phyloP scores from a whole-genome alignment of 2,888 invertebrate genomes.

The Aquatica leii region DNA sequence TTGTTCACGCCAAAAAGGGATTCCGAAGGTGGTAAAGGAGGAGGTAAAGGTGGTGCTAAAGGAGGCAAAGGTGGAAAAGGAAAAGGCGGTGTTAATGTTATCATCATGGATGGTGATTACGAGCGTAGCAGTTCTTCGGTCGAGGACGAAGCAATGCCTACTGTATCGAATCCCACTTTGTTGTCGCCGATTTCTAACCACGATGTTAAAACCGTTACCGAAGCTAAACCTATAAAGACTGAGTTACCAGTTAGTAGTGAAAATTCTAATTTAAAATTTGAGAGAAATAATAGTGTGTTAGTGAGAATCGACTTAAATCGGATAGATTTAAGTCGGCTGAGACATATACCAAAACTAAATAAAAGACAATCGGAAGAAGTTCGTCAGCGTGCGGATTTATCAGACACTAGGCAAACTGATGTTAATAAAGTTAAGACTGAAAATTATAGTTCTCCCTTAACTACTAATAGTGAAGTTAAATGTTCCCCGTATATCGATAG shows the following conservation, averaged over 20 bases:
- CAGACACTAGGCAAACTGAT: slow-evolving; percentile 61
- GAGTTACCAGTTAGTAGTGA: slow-evolving; percentile 54
- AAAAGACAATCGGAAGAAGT: slow-evolving; percentile 60
- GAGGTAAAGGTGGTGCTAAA: slow-evolving; percentile 69
- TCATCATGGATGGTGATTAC: slow-evolving; percentile 71
- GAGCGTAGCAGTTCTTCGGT: slow-evolving; percentile 60
- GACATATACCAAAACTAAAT: slow-evolving; percentile 54
- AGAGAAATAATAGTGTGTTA: slow-evolving; percentile 31
- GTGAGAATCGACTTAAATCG: slow-evolving; percentile 54
- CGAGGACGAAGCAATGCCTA: slow-evolving; percentile 55
- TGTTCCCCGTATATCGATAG: slow-evolving; percentile 31
- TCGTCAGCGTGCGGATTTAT: slow-evolving; percentile 62
- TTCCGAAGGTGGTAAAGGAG: slow-evolving; percentile 72
- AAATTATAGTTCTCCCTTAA: slow-evolving; percentile 28
- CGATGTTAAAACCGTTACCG: slow-evolving; percentile 44
- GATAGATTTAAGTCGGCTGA: slow-evolving; percentile 60
- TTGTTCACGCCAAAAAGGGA: slow-evolving; percentile 68
- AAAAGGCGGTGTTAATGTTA: slow-evolving; percentile 72
- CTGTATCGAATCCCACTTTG: slow-evolving; percentile 49
- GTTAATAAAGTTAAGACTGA: slow-evolving; percentile 38
- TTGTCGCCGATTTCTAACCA: slow-evolving; percentile 52
- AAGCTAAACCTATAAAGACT: slow-evolving; percentile 58
- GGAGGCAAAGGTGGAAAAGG: slow-evolving; percentile 68
- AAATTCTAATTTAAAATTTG: slow-evolving; percentile 20
- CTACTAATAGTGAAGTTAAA: slow-evolving; percentile 37